Conservation (phyloP, 2,113 vertebrate genomes). For the Archocentrus centrarchus region DNA sequence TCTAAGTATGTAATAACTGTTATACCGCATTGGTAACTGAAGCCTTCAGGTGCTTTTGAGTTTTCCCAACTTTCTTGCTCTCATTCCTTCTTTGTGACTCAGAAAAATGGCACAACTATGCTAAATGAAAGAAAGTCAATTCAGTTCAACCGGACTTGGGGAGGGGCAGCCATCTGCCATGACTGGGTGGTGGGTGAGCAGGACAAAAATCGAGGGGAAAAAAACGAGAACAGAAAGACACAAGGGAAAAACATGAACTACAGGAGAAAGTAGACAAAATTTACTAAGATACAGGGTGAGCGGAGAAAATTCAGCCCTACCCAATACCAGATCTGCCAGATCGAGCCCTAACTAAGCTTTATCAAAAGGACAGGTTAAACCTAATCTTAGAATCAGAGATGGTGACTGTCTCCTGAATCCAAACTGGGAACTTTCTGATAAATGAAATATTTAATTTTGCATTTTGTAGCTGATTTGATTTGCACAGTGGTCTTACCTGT, state of each 20-base stretch:
- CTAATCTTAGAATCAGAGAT: background rate
- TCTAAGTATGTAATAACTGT: background rate
- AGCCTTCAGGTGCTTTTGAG: background rate
- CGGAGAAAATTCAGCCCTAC: background rate
- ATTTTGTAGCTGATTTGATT: background rate
- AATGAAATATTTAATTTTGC: background rate
- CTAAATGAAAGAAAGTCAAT: slow-evolving; percentile 4
- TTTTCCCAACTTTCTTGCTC: background rate
- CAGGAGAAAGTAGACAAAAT: background rate
- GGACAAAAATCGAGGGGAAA: background rate
- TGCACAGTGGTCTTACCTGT: slow-evolving; percentile 63
- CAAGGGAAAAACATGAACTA: too few species aligned
- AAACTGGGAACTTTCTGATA: background rate
- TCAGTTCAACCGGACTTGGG: background rate
- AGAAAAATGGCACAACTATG: background rate
- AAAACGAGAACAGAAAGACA: background rate
- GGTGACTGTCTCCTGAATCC: background rate
- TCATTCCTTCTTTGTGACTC: slow-evolving; percentile 23
- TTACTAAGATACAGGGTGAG: background rate
- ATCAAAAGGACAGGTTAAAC: background rate
- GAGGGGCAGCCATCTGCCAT: background rate
- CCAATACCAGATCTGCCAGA: background rate
- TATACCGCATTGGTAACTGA: background rate
- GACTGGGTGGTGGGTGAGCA: background rate
- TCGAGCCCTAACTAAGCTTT: background rate